phyloP scores from a whole-genome alignment of 2,113 vertebrate species.

The Heteronetta atricapilla region DNA sequence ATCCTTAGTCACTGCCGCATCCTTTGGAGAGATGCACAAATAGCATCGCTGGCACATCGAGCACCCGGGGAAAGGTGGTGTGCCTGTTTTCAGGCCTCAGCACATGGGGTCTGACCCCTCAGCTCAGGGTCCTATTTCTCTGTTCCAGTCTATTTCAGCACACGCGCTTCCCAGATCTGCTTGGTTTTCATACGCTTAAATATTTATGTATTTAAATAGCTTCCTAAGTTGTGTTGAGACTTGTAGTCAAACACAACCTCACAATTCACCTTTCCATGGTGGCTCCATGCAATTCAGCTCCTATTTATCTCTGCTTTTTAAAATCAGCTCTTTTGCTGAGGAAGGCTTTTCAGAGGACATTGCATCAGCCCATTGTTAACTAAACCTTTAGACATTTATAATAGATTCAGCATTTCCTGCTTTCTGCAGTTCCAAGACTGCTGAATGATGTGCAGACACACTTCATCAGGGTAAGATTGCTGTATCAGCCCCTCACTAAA shows the following conservation, averaged over 20 bases:
- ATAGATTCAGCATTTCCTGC: constrained; percentile 69
- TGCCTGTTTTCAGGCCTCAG: neutral
- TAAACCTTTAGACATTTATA: constrained; percentile 64
- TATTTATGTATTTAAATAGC: constrained; percentile 56
- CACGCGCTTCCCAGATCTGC: neutral
- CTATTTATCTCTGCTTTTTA: constrained; percentile 58
- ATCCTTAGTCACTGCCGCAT: neutral
- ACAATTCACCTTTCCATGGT: constrained; percentile 26
- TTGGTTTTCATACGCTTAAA: constrained; percentile 38
- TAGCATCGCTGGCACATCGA: neutral
- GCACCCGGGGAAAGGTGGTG: neutral
- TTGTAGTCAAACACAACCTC: constrained; percentile 30
- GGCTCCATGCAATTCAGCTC: constrained; percentile 24
- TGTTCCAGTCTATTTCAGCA: neutral
- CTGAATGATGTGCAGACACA: constrained; percentile 61
- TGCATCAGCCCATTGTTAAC: constrained; percentile 67
- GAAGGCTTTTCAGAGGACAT: constrained; percentile 58
- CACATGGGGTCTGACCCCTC: neutral
- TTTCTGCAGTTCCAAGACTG: constrained; percentile 55
- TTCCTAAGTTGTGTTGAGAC: constrained; percentile 32
- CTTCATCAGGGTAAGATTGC: constrained; percentile 65
- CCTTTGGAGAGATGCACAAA: neutral
- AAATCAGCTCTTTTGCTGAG: constrained; percentile 61
- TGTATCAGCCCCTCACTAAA: constrained; percentile 68
- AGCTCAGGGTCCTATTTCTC: neutral